Evolutionary conservation across 1,140 invertebrate species (phyloP), one percentile per base, ranked within the genome.

Genomic region (Streblospio benedicti): DNA sequence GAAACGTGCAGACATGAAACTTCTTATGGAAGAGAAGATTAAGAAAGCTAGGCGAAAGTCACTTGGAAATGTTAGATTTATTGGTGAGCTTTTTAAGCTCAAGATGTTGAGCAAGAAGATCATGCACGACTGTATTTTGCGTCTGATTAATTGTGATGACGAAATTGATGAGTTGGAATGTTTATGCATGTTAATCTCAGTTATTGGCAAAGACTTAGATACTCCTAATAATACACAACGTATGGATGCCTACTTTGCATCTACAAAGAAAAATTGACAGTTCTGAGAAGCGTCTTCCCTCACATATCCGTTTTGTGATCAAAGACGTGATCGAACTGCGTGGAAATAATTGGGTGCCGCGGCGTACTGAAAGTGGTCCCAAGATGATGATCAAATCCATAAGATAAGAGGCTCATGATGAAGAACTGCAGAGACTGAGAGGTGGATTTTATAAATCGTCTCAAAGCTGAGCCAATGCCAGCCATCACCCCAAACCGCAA

Each of bases 321-420:
- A 88, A 93, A 82, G 93, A 97, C 81, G 88, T 95, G 0, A 88
- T 95, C 59, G 93, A 97, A 71, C 79, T 97, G 57, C 83, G 89
- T 47, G 79, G 68, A 60, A 86, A 85, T 68, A 86, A 86, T 60
- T 97, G 93, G 93, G 82, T 92, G 30, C 87, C 89, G 2, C 82
- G 92, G 47, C 83, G 90, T 64, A 86, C 88, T 57, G 90, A 93
- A 60, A 85, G 84, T 28, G 89, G 88, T 68, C 93, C 93, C 0
- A 95, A 95, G 73, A 95, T 89, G 27, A 93, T 96, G 77, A 89
- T 91, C 60, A 86, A 95, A 78, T 93, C 96, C 62, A 86, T 91
- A 65, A 86, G 87, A 67, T 91, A 96, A 72, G 87, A n/a, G n/a
- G n/a, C n/a, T n/a, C n/a, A n/a, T n/a, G n/a, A n/a, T n/a, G n/a